Percentiles rank a stretch among this genome's conserved stretches.
Conservation (phyloP, 2,797 vertebrate species). For the Rhabdomys pumilio region DNA sequence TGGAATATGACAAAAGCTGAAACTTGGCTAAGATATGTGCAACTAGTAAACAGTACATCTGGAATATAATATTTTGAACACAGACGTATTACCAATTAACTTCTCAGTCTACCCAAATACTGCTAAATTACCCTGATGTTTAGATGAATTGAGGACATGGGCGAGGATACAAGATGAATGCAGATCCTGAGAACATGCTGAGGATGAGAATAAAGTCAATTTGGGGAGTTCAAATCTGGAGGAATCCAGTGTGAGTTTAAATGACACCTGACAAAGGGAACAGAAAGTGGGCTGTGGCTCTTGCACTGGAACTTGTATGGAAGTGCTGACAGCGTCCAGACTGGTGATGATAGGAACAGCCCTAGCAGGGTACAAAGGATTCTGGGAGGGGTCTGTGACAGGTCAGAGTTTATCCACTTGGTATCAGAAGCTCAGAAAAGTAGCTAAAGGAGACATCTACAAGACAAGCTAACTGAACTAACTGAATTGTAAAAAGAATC, state of each 20-base stretch:
- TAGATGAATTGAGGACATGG: neutral
- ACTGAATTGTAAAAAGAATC: neutral
- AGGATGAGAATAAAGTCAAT: neutral
- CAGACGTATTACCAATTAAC: neutral
- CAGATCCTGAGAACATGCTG: neutral
- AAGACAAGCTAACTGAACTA: neutral
- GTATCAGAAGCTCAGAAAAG: neutral
- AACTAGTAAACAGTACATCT: neutral
- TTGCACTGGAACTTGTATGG: accelerated
- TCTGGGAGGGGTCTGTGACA: neutral
- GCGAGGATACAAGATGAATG: neutral
- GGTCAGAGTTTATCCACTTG: no score
- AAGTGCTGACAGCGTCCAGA: accelerated
- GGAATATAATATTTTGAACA: neutral
- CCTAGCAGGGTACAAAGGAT: neutral
- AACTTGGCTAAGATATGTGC: slow-evolving; percentile 16
- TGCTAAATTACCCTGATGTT: neutral
- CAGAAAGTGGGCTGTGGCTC: neutral
- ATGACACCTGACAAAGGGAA: neutral
- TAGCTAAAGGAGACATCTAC: no score
- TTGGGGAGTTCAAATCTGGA: no score
- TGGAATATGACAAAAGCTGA: neutral
- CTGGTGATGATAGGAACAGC: accelerated
- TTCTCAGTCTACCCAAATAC: neutral
- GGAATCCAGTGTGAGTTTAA: no score